Conservation (phyloP, 2,113 vertebrate species). For the Myotis yumanensis region DNA sequence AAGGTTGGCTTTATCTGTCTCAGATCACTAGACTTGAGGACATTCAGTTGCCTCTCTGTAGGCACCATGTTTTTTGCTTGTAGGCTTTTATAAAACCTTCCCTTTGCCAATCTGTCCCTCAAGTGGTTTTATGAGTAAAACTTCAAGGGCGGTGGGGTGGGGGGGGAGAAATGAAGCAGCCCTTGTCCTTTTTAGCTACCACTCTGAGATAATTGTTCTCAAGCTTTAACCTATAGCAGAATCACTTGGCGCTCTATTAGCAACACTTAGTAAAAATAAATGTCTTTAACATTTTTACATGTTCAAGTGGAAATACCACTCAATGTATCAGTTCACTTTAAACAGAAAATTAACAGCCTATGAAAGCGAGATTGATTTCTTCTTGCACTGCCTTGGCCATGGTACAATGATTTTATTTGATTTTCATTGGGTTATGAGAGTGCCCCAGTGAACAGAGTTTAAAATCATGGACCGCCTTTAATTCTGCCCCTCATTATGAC, state of each 20-base stretch:
- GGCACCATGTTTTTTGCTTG: not conserved
- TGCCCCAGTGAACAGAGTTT: not conserved
- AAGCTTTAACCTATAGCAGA: not conserved
- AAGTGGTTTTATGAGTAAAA: not conserved
- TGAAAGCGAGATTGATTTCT: not conserved
- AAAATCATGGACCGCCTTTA: not conserved
- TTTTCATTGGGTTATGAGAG: not conserved
- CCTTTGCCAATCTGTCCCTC: not conserved
- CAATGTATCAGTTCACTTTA: not conserved
- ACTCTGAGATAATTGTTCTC: not conserved
- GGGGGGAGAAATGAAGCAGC: not conserved
- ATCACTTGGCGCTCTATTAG: not conserved
- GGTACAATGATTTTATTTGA: not conserved
- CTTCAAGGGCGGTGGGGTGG: not conserved
- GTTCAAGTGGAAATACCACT: not conserved
- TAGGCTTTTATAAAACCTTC: not conserved
- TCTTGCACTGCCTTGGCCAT: not conserved
- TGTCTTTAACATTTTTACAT: not conserved
- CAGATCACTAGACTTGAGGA: not conserved
- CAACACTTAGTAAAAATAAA: not conserved
- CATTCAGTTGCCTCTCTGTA: not conserved
- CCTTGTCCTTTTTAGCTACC: not conserved
- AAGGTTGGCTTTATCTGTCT: not conserved
- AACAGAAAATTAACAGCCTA: not conserved
- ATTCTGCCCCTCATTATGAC: not conserved